A percentile compares a stretch with the other conserved stretches of the same genome.
Evolutionary conservation across 2,797 vertebrate genomes (phyloP).

Genomic region (Mormyrus hasselquistii): DNA sequence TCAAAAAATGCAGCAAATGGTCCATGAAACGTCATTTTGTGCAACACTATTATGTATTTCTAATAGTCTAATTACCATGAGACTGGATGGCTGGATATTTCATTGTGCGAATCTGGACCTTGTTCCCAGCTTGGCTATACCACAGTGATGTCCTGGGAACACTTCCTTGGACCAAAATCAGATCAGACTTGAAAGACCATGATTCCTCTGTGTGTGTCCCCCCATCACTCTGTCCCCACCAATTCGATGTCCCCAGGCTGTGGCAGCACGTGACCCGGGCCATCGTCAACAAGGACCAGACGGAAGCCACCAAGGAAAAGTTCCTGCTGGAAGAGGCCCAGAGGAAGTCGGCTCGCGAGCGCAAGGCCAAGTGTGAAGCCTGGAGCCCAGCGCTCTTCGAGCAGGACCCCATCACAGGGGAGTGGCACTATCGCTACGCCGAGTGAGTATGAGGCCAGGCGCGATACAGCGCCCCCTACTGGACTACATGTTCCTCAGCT

Average conservation of each 20-base stretch:
- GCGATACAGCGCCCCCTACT: background rate
- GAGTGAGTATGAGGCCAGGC: constrained; percentile 71
- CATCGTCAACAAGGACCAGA: constrained; percentile 96
- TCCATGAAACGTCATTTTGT: background rate
- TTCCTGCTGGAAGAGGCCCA: constrained; percentile 90
- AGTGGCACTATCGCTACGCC: constrained; percentile 94
- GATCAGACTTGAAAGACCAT: background rate
- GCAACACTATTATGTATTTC: background rate
- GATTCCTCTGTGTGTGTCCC: background rate
- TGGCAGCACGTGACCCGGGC: constrained; percentile 97
- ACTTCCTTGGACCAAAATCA: background rate
- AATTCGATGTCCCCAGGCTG: constrained; percentile 60
- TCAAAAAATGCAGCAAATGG: background rate
- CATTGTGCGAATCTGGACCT: background rate
- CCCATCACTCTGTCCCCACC: background rate
- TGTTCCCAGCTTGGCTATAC: background rate
- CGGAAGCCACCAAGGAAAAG: constrained; percentile 94
- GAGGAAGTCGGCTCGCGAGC: constrained; percentile 80
- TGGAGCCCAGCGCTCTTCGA: constrained; percentile 87
- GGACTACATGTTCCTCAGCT: background rate
- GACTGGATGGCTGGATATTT: background rate
- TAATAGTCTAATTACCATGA: background rate
- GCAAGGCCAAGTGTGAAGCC: constrained; percentile 83
- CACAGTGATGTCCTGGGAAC: background rate
- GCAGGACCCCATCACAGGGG: constrained; percentile 79